Evolutionary conservation across 2,113 vertebrate species (phyloP).

Genomic region (Chaetorhynchus papuensis): DNA sequence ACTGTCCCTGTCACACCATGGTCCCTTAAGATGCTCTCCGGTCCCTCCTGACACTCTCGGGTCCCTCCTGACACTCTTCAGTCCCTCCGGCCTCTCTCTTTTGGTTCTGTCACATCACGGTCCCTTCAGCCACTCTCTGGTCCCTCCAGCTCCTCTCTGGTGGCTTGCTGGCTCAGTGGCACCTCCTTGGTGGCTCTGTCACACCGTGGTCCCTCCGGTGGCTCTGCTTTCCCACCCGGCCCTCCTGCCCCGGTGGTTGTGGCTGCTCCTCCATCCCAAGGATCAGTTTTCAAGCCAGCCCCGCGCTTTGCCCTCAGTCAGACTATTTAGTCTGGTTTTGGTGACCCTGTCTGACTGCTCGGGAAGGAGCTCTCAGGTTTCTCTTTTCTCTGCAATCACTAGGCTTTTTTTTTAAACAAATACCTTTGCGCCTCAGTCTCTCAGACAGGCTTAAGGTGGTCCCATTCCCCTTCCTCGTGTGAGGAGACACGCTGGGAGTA

Average conservation of each 20-base stretch:
- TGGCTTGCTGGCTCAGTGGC: not conserved
- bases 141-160: not conserved
- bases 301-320: conserved; percentile 64
- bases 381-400: conserved; percentile 56
- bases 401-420: conserved; percentile 29
- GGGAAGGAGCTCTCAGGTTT: conserved; percentile 73
- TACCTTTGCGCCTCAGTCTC: conserved; percentile 49
- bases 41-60: not conserved
- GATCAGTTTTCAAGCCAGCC: conserved; percentile 79
- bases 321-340: conserved; percentile 87
- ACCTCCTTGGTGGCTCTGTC: not conserved
- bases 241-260: not conserved
- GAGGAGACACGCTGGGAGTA: not conserved
- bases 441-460: conserved; percentile 36
- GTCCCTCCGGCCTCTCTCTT: not conserved
- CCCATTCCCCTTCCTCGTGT: not conserved
- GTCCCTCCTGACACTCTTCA: not conserved
- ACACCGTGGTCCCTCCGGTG: not conserved
- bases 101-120: not conserved
- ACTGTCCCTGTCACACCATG: not conserved
- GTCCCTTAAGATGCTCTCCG: fast-evolving
- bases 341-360: conserved; percentile 79
- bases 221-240: not conserved
- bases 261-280: conserved; percentile 27
- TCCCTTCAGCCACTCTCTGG: not conserved